Evolutionary conservation across 2,888 invertebrate species (phyloP).

Genomic region (Charanyca ferruginea): DNA sequence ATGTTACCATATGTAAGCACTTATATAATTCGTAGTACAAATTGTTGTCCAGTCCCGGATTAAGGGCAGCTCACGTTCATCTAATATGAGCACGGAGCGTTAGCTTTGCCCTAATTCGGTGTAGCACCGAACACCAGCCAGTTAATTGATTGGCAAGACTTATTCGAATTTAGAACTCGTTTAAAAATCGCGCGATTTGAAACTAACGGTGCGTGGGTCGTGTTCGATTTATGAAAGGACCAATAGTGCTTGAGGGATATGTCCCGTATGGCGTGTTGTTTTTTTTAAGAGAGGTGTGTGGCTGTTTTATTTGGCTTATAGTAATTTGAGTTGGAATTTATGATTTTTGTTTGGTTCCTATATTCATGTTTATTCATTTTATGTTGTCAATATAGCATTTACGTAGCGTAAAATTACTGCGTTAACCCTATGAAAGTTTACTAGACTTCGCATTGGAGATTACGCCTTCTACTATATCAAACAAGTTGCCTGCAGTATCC

Average conservation of each 20-base stretch:
- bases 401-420: not conserved
- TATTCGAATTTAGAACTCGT: slow-evolving; percentile 41
- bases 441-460: slow-evolving; percentile 18
- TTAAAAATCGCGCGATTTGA: slow-evolving; percentile 32
- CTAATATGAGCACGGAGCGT: slow-evolving; percentile 49
- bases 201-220: slow-evolving; percentile 16
- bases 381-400: not conserved
- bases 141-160: slow-evolving; percentile 48
- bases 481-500: slow-evolving; percentile 36
- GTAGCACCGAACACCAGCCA: slow-evolving; percentile 28
- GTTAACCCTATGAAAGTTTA: not conserved
- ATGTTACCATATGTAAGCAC: slow-evolving; percentile 13
- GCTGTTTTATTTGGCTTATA: not conserved
- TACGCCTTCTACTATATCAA: slow-evolving; percentile 30
- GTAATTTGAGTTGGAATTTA: slow-evolving; percentile 10
- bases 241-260: slow-evolving; percentile 16
- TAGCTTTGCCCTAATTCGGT: slow-evolving; percentile 50
- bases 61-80: slow-evolving; percentile 51
- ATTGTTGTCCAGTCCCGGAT: slow-evolving; percentile 47
- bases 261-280: not conserved
- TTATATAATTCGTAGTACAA: slow-evolving; percentile 44
- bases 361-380: not conserved
- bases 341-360: not conserved
- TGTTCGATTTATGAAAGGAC: slow-evolving; percentile 37
- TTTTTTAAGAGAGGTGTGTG: slow-evolving; percentile 4